A percentile compares a stretch with the other conserved stretches of the same genome.
Conservation (phyloP, 2,888 invertebrate genomes). For the Tholera decimalis region DNA sequence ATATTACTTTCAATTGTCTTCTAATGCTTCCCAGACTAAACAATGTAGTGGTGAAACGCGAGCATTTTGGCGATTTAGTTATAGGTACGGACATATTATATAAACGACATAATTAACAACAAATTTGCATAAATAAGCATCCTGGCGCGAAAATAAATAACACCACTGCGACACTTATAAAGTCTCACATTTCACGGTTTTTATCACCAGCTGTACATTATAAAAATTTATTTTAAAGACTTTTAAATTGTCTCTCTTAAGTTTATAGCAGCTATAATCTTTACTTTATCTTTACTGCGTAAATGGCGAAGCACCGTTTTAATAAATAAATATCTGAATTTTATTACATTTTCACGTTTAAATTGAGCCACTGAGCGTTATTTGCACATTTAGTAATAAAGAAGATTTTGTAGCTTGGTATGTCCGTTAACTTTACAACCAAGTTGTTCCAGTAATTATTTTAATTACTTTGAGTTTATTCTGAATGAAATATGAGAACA, state of each 20-base stretch:
- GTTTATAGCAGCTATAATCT: conserved; percentile 52
- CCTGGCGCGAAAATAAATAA: neutral
- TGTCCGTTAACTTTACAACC: conserved; percentile 25
- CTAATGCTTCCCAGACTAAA: too few relatives aligned
- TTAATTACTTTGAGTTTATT: conserved; percentile 44
- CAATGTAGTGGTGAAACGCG: too few relatives aligned
- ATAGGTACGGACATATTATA: too few relatives aligned
- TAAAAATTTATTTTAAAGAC: conserved; percentile 32
- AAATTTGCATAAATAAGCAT: conserved; percentile 13
- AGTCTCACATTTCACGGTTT: conserved; percentile 29
- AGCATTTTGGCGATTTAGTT: too few relatives aligned
- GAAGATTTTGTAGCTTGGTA: conserved; percentile 13
- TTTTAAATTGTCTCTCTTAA: conserved; percentile 43
- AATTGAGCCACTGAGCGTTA: conserved; percentile 43
- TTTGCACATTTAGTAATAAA: conserved; percentile 38
- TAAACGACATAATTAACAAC: conserved; percentile 1
- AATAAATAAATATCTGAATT: conserved; percentile 42
- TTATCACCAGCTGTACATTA: conserved; percentile 30
- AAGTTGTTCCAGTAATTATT: conserved; percentile 46
- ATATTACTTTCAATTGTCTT: too few relatives aligned
- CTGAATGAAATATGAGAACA: conserved; percentile 47
- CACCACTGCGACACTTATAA: conserved; percentile 6
- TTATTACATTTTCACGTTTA: conserved; percentile 47
- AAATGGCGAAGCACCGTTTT: conserved; percentile 46
- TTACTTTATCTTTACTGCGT: conserved; percentile 53